These are phyloP conservation scores for Stegodyphus mimosarum DNA, from an alignment of 1,140 invertebrate species.

Conservation along the genomic window DNA sequence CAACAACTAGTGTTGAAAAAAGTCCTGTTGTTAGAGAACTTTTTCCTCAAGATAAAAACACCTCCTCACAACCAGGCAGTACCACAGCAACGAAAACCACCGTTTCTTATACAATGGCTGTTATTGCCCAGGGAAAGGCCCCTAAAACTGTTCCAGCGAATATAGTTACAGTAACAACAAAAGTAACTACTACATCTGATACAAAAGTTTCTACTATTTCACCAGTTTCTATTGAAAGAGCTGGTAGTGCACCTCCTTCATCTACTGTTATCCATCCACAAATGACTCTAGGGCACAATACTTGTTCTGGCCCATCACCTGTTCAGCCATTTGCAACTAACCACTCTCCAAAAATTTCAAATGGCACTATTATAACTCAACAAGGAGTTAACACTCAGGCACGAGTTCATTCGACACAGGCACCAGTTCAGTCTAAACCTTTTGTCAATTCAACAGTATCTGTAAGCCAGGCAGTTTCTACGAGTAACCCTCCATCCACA, in stretches of 20 bases:
- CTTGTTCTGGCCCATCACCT: slow-evolving; percentile 30
- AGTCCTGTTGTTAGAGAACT: slow-evolving; percentile 63
- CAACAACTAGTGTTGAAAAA: slow-evolving; percentile 48
- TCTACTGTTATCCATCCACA: slow-evolving; percentile 27
- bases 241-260: slow-evolving; percentile 47
- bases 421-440: slow-evolving; percentile 43
- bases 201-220: slow-evolving; percentile 54
- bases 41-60: slow-evolving; percentile 63
- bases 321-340: slow-evolving; percentile 52
- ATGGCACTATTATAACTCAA: slow-evolving; percentile 8
- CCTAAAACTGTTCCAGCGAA: slow-evolving; percentile 65
- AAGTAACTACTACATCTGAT: slow-evolving; percentile 40
- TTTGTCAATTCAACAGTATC: slow-evolving; percentile 35
- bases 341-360: slow-evolving; percentile 45
- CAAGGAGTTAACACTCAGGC: not conserved
- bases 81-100: slow-evolving; percentile 73
- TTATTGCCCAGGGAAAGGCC: slow-evolving; percentile 53
- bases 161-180: slow-evolving; percentile 50
- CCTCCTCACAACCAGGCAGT: slow-evolving; percentile 50
- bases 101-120: slow-evolving; percentile 74
- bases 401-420: slow-evolving; percentile 27
- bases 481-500: slow-evolving; percentile 32
- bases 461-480: slow-evolving; percentile 5
- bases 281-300: slow-evolving; percentile 39
- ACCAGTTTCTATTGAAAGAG: slow-evolving; percentile 48